Conservation (phyloP, 2,797 vertebrate species). For the Sitta carolinensis region DNA sequence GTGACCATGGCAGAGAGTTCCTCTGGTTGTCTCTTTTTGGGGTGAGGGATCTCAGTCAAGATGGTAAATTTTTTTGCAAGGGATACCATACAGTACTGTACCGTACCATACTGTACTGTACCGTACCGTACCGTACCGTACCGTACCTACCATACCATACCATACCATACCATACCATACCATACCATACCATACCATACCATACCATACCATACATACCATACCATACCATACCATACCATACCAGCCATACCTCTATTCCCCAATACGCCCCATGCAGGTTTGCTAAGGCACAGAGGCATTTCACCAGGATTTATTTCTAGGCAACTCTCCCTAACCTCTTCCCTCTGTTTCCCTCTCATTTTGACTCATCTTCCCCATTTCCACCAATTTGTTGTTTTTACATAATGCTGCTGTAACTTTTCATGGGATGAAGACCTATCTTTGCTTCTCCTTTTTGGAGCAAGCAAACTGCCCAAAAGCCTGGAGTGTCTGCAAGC, state of each 20-base stretch:
- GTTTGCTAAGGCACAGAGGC: neutral
- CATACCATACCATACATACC: no score
- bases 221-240: no score
- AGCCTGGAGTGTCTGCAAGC: neutral
- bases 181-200: neutral
- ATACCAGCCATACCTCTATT: neutral
- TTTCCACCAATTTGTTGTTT: neutral
- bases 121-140: no score
- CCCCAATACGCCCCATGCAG: accelerated
- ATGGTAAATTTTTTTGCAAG: accelerated
- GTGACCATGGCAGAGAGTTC: neutral
- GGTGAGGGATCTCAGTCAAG: neutral
- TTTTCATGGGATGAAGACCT: neutral
- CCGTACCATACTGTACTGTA: no score
- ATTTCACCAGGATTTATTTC: neutral
- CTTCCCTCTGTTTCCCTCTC: neutral
- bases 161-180: no score
- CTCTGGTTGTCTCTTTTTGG: neutral
- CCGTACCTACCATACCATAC: no score
- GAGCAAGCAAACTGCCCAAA: neutral
- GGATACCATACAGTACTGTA: no score
- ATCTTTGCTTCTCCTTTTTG: neutral
- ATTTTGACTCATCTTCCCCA: neutral
- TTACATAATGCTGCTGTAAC: neutral
- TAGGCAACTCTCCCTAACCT: neutral